A percentile compares a stretch with the other conserved stretches of the same genome.
Evolutionary conservation across 2,797 vertebrate species (phyloP).

Genomic region (Pangasius sanitwongsei): DNA sequence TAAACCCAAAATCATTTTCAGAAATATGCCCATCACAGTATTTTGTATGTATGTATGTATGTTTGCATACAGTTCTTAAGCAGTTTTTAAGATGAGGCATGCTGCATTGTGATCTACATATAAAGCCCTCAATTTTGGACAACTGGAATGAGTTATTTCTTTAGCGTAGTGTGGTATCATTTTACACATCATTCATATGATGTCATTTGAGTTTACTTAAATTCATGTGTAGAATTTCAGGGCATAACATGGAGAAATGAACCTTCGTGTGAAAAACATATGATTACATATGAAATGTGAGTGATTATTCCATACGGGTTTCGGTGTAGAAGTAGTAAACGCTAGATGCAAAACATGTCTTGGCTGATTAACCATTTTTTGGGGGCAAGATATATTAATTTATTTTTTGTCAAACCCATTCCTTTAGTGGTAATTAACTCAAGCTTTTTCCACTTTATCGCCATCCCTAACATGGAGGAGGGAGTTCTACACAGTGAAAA

Average conservation of each 20-base stretch:
- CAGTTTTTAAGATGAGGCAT: neutral
- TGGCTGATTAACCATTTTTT: neutral
- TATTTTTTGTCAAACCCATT: neutral
- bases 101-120: neutral
- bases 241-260: neutral
- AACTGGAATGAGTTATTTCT: neutral
- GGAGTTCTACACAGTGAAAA: constrained; percentile 35
- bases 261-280: neutral
- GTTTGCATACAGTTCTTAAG: neutral
- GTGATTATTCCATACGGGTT: neutral
- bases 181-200: neutral
- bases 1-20: neutral
- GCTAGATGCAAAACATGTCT: neutral
- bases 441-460: neutral
- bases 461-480: constrained; percentile 9
- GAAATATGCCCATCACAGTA: neutral
- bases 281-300: neutral
- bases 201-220: neutral
- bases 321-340: neutral
- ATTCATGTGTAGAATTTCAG: neutral
- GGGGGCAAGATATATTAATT: neutral
- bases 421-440: neutral
- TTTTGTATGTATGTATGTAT: neutral
- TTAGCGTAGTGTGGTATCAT: neutral
- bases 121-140: neutral